Conservation (phyloP, 2,113 vertebrate species). For the Empidonax traillii region DNA sequence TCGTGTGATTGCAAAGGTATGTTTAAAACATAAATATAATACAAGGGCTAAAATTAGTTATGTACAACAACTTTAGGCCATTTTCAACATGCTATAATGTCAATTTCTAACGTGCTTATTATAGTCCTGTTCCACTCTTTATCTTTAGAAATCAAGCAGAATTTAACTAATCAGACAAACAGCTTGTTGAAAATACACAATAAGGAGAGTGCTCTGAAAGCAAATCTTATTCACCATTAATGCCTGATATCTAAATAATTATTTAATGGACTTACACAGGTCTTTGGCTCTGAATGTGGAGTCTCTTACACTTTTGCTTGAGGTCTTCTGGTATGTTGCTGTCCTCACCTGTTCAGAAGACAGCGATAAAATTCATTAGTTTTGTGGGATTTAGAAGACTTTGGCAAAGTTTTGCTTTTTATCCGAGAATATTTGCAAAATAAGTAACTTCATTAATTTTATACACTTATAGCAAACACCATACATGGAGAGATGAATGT, state of each 20-base stretch:
- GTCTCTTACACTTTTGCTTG: neutral
- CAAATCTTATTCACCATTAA: neutral
- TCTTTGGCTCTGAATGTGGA: neutral
- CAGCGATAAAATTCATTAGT: neutral
- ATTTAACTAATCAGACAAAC: neutral
- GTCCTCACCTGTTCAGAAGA: neutral
- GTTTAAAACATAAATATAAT: neutral
- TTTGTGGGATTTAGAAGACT: neutral
- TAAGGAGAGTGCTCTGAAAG: neutral
- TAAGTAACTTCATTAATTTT: neutral
- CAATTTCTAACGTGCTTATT: neutral
- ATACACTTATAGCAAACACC: neutral
- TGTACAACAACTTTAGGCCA: neutral
- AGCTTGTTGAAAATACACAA: neutral
- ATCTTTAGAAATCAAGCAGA: neutral
- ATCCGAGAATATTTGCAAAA: neutral
- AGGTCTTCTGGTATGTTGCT: neutral
- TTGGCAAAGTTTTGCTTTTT: neutral
- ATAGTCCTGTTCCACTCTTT: neutral
- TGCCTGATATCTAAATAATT: neutral
- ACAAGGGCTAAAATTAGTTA: neutral
- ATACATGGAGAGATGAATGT: neutral
- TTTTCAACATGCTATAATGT: neutral
- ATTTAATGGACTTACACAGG: neutral
- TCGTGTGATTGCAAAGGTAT: neutral